Evolutionary conservation across 2,113 vertebrate genomes (phyloP).

Genomic region (Aix galericulata): DNA sequence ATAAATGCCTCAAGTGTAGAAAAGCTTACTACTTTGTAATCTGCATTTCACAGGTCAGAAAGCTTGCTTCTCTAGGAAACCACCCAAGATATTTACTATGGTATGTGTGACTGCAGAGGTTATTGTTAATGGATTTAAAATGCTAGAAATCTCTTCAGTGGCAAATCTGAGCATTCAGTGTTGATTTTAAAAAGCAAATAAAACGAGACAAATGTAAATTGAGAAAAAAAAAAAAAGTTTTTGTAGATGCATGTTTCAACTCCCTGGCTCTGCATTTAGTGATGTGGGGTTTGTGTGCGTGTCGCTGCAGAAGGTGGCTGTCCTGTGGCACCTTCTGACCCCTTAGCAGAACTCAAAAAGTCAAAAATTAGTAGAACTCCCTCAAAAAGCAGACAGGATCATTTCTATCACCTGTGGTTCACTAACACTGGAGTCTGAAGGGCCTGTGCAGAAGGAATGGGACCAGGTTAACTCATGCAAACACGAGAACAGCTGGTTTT

Average conservation of each 20-base stretch:
- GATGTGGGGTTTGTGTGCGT: background rate
- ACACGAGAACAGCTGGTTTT: background rate
- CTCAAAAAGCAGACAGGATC: fast-evolving
- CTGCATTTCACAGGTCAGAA: conserved; percentile 51
- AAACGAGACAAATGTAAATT: background rate
- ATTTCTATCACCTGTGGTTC: fast-evolving
- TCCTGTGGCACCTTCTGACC: background rate
- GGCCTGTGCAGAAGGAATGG: background rate
- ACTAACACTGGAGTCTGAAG: background rate
- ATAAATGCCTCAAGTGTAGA: conserved; percentile 43
- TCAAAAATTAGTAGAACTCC: background rate
- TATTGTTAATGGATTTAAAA: conserved; percentile 38
- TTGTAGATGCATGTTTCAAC: background rate
- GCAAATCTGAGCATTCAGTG: background rate
- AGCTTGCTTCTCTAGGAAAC: background rate
- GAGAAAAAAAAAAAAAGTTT: background rate
- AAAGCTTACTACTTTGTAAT: conserved; percentile 24
- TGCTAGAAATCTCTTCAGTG: background rate
- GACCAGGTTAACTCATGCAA: background rate
- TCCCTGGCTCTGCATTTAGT: background rate
- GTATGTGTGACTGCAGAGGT: conserved; percentile 31
- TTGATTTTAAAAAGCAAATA: background rate
- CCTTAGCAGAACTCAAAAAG: background rate
- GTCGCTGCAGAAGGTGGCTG: background rate
- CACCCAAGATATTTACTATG: background rate